Evolutionary conservation across 2,797 vertebrate genomes (phyloP), one percentile per base, ranked within the genome.

Genomic region (Gorsachius magnificus): DNA sequence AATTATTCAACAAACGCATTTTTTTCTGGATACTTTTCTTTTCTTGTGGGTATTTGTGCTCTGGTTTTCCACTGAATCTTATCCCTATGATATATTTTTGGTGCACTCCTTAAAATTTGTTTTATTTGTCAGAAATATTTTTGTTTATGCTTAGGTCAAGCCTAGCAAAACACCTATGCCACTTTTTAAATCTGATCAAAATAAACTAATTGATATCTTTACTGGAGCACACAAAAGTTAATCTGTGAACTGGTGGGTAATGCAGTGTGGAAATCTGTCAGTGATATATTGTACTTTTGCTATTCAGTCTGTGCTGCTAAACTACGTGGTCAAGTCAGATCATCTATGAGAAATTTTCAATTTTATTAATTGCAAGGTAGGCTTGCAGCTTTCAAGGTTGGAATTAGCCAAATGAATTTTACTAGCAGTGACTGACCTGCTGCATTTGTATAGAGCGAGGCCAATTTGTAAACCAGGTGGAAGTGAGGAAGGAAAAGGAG

Each of bases 281-380:
- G 28, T 53, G 14, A 48, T 41, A 19, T 5, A 48, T 43, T 80
- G 7, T 61, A 33, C 35, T 4, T 70, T 33, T 21, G 2, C 46
- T 75, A 38, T 48, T 46, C 11, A 51, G 16, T 25, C 16, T 45
- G 28, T 60, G 7, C 24, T 80, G 33, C 28, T 57, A 70, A 74
- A 4, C 5, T 53, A 22, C 0, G 0, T 35, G 19, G n/a, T 35
- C 35, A 79, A 58, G 85, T 41, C 20, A 77, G 17, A 74, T 28
- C 26, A 87, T 12, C 33, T 58, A 18, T 33, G 28, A 80, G 25
- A 83, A 76, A 33, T 74, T 28, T 38, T 65, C 19, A 50, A 1
- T 57, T 66, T 29, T 53, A 11, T 77, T 61, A 8, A 22, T 63
- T 48, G n/a, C 38, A 36, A 74, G 65, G 8, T 14, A 78, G 21